These are phyloP conservation scores for Poeciliopsis presidionis DNA, from an alignment of 2,797 vertebrate species.

Conservation along the genomic window DNA sequence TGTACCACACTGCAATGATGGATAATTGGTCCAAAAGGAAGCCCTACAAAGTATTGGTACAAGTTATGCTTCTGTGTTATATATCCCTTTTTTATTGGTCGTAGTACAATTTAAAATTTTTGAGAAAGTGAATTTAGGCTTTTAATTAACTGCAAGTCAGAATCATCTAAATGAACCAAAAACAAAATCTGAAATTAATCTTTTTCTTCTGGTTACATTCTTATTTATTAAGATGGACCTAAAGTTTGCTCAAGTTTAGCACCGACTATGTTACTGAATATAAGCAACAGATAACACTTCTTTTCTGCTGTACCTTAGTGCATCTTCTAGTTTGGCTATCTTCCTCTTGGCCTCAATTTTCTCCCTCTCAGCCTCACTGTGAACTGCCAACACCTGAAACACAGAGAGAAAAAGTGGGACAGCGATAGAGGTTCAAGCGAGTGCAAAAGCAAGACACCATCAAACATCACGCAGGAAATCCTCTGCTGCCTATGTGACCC, in stretches of 20 bases:
- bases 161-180: not conserved
- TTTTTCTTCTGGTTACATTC: not conserved
- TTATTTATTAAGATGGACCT: not conserved
- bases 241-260: not conserved
- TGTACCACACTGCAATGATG: not conserved
- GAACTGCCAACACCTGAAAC: conserved; percentile 82
- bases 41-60: not conserved
- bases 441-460: conserved; percentile 50
- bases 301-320: conserved; percentile 81
- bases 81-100: not conserved
- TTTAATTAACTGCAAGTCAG: not conserved
- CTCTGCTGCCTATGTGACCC: conserved; percentile 53
- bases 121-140: not conserved
- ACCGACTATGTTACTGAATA: not conserved
- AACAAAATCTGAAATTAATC: not conserved
- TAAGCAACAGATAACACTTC: not conserved
- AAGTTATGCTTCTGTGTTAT: not conserved
- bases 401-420: conserved; percentile 7
- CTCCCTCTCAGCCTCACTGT: conserved; percentile 85
- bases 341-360: conserved; percentile 82
- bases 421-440: conserved; percentile 33
- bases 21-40: not conserved
- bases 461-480: conserved; percentile 63
- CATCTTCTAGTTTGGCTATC: conserved; percentile 83
- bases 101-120: not conserved